phyloP scores from a whole-genome alignment of 2,797 vertebrate species.

The Melopsittacus undulatus region DNA sequence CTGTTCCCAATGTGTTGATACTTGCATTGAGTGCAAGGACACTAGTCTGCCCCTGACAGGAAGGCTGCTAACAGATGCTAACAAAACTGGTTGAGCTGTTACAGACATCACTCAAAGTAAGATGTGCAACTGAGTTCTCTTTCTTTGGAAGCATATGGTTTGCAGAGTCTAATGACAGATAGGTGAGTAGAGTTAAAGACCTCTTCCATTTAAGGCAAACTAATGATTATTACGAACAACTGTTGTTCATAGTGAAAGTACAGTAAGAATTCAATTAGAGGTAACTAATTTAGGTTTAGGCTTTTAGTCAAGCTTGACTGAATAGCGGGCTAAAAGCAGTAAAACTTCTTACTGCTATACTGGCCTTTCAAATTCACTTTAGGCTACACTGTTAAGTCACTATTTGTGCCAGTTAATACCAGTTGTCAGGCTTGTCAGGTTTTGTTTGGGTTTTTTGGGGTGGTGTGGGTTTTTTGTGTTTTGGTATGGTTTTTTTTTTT shows the following conservation, averaged over 20 bases:
- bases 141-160: neutral
- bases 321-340: neutral
- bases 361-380: neutral
- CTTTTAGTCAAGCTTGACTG: neutral
- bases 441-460: neutral
- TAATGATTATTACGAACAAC: neutral
- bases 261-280: neutral
- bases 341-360: neutral
- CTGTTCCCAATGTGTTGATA: accelerated
- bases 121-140: neutral
- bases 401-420: neutral
- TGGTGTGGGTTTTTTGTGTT: neutral
- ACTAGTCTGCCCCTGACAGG: neutral
- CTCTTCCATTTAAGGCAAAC: neutral
- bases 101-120: neutral
- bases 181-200: neutral
- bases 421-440: neutral
- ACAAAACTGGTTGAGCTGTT: neutral
- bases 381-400: neutral
- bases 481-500: neutral
- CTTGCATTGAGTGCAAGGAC: neutral
- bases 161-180: neutral
- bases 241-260: neutral
- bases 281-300: neutral
- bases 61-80: neutral